These are phyloP conservation scores for Oscheius sp. DNA, from an alignment of 2,888 invertebrate genomes.

Conservation along the genomic window DNA sequence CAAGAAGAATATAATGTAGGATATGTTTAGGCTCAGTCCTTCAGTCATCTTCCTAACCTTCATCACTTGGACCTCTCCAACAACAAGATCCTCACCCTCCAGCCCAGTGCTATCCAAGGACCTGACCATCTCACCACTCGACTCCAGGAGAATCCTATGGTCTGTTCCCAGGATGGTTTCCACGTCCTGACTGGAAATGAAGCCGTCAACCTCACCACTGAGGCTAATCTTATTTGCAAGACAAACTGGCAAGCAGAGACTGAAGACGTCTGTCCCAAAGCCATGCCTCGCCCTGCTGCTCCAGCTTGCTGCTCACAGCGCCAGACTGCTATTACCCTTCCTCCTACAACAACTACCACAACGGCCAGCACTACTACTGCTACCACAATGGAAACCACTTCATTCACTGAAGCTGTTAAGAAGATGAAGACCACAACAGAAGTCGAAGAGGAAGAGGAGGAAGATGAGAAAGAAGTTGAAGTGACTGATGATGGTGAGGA, in stretches of 20 bases:
- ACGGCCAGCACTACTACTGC: slow-evolving; percentile 41
- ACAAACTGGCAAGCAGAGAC: slow-evolving; percentile 57
- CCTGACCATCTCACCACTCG: slow-evolving; percentile 68
- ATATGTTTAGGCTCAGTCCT: slow-evolving; percentile 74
- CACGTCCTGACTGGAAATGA: slow-evolving; percentile 73
- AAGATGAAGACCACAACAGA: slow-evolving; percentile 30
- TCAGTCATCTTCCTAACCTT: slow-evolving; percentile 86
- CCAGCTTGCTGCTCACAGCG: slow-evolving; percentile 58
- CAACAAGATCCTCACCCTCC: slow-evolving; percentile 77
- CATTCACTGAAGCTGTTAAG: slow-evolving; percentile 39
- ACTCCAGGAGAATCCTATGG: slow-evolving; percentile 73
- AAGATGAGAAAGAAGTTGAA: slow-evolving; percentile 32
- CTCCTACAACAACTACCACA: slow-evolving; percentile 38
- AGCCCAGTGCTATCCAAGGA: slow-evolving; percentile 65
- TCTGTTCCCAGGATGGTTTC: slow-evolving; percentile 72
- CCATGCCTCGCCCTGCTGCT: slow-evolving; percentile 50
- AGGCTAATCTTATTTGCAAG: slow-evolving; percentile 70
- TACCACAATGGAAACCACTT: slow-evolving; percentile 40
- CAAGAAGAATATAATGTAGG: neutral
- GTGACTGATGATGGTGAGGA: slow-evolving; percentile 33
- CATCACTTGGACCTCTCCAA: slow-evolving; percentile 89
- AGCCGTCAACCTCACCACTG: slow-evolving; percentile 71
- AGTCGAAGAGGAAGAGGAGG: slow-evolving; percentile 34
- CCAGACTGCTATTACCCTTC: slow-evolving; percentile 16
- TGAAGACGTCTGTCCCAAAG: slow-evolving; percentile 66